Evolutionary conservation across 92 coral and sea anemone genomes (phyloP).

Genomic region (Desmophyllum pertusum): DNA sequence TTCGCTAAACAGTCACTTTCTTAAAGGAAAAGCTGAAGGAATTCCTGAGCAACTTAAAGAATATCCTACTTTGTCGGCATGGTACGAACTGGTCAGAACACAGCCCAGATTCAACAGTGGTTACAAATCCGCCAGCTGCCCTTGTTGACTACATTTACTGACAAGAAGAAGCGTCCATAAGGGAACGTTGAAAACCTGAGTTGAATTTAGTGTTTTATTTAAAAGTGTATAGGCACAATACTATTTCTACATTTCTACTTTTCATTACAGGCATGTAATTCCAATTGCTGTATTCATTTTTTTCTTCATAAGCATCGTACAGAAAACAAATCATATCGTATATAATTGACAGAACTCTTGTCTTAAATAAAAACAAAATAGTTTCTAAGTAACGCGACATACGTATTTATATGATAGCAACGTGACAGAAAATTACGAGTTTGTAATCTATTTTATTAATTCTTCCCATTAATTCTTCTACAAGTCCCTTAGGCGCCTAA

Average conservation of each 20-base stretch:
- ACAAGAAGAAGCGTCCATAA: neutral
- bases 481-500: too few species aligned
- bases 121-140: slow-evolving; percentile 27
- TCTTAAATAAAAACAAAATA: neutral
- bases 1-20: slow-evolving; percentile 33
- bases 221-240: too few species aligned
- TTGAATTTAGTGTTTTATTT: neutral
- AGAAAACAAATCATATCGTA: neutral
- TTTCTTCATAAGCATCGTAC: neutral
- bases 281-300: neutral
- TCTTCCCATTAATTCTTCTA: too few species aligned
- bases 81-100: slow-evolving; percentile 40
- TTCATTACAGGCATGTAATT: too few species aligned
- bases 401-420: neutral
- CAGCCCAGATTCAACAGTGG: slow-evolving; percentile 32
- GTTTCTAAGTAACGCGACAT: too few species aligned
- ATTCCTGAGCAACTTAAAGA: slow-evolving; percentile 34
- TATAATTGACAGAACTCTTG: neutral
- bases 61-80: slow-evolving; percentile 9
- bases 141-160: slow-evolving; percentile 32
- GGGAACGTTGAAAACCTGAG: neutral
- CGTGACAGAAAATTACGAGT: too few species aligned
- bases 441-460: too few species aligned
- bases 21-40: slow-evolving; percentile 38
- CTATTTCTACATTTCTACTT: too few species aligned